Conservation (phyloP, 53 echinoderm and acorn worm species). For the Holothuria leucospilota region DNA sequence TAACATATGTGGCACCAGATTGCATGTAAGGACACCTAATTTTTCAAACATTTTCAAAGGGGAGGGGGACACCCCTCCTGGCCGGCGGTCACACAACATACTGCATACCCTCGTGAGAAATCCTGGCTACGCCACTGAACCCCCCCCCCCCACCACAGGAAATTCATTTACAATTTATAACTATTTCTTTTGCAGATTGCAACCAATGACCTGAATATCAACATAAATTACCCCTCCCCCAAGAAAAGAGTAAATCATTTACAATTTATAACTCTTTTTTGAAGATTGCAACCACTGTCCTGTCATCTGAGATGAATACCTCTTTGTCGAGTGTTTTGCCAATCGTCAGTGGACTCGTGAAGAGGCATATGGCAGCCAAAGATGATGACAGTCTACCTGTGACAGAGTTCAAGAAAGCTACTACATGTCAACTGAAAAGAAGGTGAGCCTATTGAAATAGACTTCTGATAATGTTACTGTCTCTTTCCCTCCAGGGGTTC, state of each 20-base stretch:
- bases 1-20: too few relatives aligned
- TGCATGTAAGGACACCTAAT: too few relatives aligned
- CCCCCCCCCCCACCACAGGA: too few relatives aligned
- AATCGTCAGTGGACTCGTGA: constrained; percentile 31
- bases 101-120: too few relatives aligned
- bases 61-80: too few relatives aligned
- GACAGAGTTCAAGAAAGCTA: constrained; percentile 4
- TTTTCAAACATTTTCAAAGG: too few relatives aligned
- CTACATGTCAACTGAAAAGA: constrained; percentile 6
- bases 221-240: background rate
- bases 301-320: constrained; percentile 48
- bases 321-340: constrained; percentile 24
- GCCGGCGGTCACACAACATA: too few relatives aligned
- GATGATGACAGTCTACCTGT: constrained; percentile 14
- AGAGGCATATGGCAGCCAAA: background rate
- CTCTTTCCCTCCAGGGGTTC: background rate
- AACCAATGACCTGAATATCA: background rate
- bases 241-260: too few relatives aligned
- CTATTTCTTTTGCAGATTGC: background rate
- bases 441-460: too few relatives aligned
- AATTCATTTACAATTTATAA: background rate
- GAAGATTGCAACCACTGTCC: background rate
- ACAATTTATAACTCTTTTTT: too few relatives aligned
- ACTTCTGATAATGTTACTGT: background rate
- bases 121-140: too few relatives aligned